Percentiles rank a stretch among this genome's conserved stretches.
These are phyloP conservation scores for Lates japonicus DNA, from an alignment of 2,797 vertebrate species.

Conservation along the genomic window DNA sequence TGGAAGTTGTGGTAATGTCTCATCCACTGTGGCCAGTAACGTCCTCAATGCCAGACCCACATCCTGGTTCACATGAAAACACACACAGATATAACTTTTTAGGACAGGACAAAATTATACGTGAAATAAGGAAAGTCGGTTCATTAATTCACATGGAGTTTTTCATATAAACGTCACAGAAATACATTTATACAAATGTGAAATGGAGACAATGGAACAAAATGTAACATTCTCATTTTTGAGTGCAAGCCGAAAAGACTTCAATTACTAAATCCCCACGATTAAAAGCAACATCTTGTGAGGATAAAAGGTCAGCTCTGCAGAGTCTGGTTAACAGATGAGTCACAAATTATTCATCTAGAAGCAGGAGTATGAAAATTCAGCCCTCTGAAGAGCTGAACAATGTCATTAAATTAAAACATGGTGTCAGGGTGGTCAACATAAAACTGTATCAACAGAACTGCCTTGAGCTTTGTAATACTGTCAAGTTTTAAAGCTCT, in stretches of 20 bases:
- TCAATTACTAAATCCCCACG: not conserved
- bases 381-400: not conserved
- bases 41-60: constrained; percentile 97
- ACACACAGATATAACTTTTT: constrained; percentile 13
- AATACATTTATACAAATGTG: not conserved
- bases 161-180: not conserved
- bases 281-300: not conserved
- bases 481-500: not conserved
- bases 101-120: not conserved
- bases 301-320: constrained; percentile 2
- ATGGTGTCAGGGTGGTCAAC: not conserved
- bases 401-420: not conserved
- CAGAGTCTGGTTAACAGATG: not conserved
- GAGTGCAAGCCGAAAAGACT: not conserved
- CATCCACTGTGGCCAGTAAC: constrained; percentile 96
- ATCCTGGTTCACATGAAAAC: constrained; percentile 84
- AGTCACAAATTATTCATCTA: not conserved
- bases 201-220: not conserved
- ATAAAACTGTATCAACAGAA: not conserved
- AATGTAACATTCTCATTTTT: not conserved
- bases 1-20: constrained; percentile 95
- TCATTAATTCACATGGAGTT: not conserved
- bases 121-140: not conserved
- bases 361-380: not conserved
- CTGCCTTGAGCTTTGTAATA: not conserved